Base-by-base conservation (phyloP, 2,797 vertebrate genomes). In the Anguilla obscura region DNA sequence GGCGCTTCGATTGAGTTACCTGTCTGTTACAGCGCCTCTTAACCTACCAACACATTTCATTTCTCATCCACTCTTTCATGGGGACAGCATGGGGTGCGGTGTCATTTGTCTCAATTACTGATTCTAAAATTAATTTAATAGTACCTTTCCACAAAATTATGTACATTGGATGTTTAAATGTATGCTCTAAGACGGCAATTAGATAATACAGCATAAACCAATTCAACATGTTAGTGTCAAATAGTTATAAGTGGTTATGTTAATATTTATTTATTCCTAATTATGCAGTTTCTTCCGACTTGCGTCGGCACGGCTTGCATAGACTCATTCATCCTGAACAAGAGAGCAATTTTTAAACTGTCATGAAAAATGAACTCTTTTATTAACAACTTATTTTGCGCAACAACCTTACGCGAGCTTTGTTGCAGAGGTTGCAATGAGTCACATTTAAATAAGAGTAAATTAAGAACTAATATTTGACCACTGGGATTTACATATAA, bases 101-200 rank as follows among this genome's bases (percentile, higher is more conserved):
- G 88, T 92, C 91, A 90, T 93, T 93, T 93, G 90, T 93, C 92
- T 93, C 92, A 92, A 92, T 93, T 93, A 93, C 91, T 90, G 90
- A 91, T 91, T 91, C 90, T 82, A 88, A 89, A 90, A 92, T 91
- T 92, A 90, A 93, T 93, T 89, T 90, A 90, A 92, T 91, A 88
- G 69, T 87, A 91, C 90, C 89, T 90, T 89, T 89, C 88, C 14
- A n/a, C 85, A 60, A 82, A 90, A 90, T 88, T 90, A 89, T 91
- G 91, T 89, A 90, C 86, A 89, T 84, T 79, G 74, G 83, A 71
- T 76, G 66, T 86, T 88, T 66, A 84, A 89, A 90, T 85, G 83
- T 87, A 88, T 48, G 60, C 87, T 30, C 86, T 82, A 84, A 88
- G 87, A 86, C 90, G 82, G 88, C 90, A 90, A 92, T 92, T 92